Evolutionary conservation across 2,113 vertebrate genomes (phyloP).

Genomic region (Donacobius atricapilla): DNA sequence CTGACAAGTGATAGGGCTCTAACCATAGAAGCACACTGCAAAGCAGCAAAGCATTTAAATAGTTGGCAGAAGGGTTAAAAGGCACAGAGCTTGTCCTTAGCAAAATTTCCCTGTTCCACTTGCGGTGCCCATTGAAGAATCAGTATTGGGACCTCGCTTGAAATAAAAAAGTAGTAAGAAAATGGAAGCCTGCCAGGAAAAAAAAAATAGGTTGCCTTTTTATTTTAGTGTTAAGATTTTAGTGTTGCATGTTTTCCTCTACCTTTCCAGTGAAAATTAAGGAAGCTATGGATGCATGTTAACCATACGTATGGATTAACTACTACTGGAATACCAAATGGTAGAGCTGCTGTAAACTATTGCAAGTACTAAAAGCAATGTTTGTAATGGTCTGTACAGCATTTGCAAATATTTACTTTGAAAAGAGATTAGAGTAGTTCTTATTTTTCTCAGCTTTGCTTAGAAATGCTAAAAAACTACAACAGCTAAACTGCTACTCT

Average conservation of each 20-base stretch:
- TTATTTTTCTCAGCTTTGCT: slow-evolving; percentile 68
- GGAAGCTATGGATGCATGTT: slow-evolving; percentile 44
- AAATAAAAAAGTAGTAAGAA: slow-evolving; percentile 52
- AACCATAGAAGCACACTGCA: not conserved
- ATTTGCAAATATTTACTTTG: slow-evolving; percentile 55
- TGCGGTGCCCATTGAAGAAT: slow-evolving; percentile 12
- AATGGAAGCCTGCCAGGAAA: slow-evolving; percentile 32
- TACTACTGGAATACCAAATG: slow-evolving; percentile 43
- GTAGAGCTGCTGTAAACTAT: slow-evolving; percentile 43
- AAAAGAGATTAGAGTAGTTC: slow-evolving; percentile 52
- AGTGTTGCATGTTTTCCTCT: not conserved
- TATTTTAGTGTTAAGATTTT: not conserved
- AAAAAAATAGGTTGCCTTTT: not conserved
- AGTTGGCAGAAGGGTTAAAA: slow-evolving; percentile 62
- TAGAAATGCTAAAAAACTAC: slow-evolving; percentile 70
- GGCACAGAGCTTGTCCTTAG: slow-evolving; percentile 71
- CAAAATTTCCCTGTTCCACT: slow-evolving; percentile 33
- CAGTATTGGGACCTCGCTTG: slow-evolving; percentile 9
- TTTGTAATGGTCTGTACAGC: slow-evolving; percentile 44
- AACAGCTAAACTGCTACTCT: slow-evolving; percentile 67
- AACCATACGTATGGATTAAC: not conserved
- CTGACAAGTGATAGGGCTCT: not conserved
- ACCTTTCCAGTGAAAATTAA: slow-evolving; percentile 42
- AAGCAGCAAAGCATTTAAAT: slow-evolving; percentile 28
- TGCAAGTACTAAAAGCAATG: slow-evolving; percentile 48